phyloP scores from a whole-genome alignment of 1,140 invertebrate species.

The Tetragonula clypearis region DNA sequence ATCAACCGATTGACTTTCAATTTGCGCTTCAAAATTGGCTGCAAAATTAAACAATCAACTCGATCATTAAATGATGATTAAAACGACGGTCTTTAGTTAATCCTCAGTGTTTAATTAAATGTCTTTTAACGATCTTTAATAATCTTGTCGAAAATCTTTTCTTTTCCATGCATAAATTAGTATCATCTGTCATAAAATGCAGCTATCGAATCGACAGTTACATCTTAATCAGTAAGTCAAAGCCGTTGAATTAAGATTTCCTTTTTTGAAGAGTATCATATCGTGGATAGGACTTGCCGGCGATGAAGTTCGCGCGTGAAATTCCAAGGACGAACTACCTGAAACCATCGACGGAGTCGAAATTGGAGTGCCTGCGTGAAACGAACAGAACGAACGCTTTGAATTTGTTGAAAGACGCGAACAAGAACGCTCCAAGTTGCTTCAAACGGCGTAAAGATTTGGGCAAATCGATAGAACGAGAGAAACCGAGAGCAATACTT shows the following conservation, averaged over 20 bases:
- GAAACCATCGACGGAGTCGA: conserved; percentile 9
- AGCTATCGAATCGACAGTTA: not conserved
- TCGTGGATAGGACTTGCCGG: conserved; percentile 29
- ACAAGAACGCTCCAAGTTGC: conserved; percentile 17
- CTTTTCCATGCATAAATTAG: too few species aligned
- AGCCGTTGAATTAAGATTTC: conserved; percentile 18
- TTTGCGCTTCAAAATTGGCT: not conserved
- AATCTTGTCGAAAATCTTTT: too few species aligned
- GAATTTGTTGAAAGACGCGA: conserved; percentile 13
- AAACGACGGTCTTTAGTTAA: too few species aligned
- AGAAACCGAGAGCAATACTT: not conserved
- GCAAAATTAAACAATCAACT: not conserved
- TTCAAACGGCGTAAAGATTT: not conserved
- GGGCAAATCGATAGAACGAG: not conserved
- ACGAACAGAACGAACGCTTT: conserved; percentile 19
- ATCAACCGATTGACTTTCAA: not conserved
- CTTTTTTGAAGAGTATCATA: conserved; percentile 28
- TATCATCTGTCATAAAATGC: not conserved
- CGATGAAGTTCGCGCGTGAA: not conserved
- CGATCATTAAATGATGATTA: not conserved
- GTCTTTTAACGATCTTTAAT: too few species aligned
- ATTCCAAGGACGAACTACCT: conserved; percentile 34
- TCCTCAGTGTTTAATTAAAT: too few species aligned
- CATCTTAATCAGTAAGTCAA: not conserved
- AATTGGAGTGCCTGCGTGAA: conserved; percentile 6